phyloP scores from a whole-genome alignment of 2,113 vertebrate genomes.

The Chelonoidis abingdonii region DNA sequence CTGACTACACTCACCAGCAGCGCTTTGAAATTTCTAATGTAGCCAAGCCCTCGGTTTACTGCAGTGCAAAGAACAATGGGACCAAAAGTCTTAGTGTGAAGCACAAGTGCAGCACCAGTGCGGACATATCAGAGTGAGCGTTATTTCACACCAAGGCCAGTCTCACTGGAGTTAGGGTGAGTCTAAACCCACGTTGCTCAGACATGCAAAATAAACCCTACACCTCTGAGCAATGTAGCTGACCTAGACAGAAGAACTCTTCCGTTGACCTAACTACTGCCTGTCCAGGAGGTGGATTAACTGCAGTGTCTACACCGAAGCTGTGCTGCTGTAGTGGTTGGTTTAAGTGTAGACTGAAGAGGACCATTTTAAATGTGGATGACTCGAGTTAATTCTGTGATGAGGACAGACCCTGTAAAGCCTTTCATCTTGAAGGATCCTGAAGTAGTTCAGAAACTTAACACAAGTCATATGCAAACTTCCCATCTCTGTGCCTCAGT shows the following conservation, averaged over 20 bases:
- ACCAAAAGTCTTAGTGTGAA: not conserved
- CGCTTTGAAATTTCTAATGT: too few relatives aligned
- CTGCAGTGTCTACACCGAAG: not conserved
- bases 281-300: not conserved
- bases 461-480: not conserved
- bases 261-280: not conserved
- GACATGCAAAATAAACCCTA: not conserved
- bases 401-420: not conserved
- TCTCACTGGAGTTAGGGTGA: not conserved
- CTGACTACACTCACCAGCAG: too few relatives aligned
- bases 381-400: not conserved
- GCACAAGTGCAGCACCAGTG: not conserved
- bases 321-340: too few relatives aligned
- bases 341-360: not conserved
- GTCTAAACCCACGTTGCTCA: not conserved
- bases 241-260: not conserved
- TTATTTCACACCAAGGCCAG: not conserved
- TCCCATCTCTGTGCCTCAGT: not conserved
- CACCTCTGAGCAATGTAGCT: not conserved
- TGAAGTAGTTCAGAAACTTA: not conserved
- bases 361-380: not conserved
- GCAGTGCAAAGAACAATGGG: not conserved
- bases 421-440: not conserved
- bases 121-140: not conserved
- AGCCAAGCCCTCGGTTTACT: too few relatives aligned